Base-by-base conservation (phyloP, 2,113 vertebrate genomes). In the Mus spicilegus region DNA sequence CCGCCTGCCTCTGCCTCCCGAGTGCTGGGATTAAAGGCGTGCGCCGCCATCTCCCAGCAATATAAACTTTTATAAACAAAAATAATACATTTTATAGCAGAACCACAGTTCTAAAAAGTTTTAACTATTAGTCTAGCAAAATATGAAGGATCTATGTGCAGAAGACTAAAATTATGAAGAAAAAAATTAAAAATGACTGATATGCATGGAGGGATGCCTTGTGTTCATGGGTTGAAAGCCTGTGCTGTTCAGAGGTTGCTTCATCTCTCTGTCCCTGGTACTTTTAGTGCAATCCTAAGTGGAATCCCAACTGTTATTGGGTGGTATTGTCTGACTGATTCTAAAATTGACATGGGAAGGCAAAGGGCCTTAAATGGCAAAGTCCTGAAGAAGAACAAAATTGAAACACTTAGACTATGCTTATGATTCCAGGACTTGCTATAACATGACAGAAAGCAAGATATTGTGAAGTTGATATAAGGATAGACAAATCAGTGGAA, bases 321-420 rank as follows among this genome's bases (percentile, higher is more conserved):
- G 42, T 2, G 42, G 56, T 63, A 28, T 63, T 84, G 56, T 39
- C 80, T 58, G 54, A 39, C 80, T 61, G n/a, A 42, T 17, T 84
- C 65, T 95, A 73, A 90, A 93, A 26, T 61, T 82, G 72, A 49
- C 90, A 63, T 81, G 33, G 54, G 88, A 92, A 88, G 54, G 33
- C 80, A 95, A 90, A 94, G 90, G 75, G 11, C 58, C 56, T 80
- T 51, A 87, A 88, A 70, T 87, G 81, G 24, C 24, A 72, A 80
- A 80, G 61, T 93, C 51, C 81, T 10, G n/a, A 42, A 84, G 80
- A 82, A 61, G n/a, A 28, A 63, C 56, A 84, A 28, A 84, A 84
- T 28, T 42, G n/a, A 9, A 84, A 84, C 56, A 61, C 80, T 39
- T 28, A 61, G 33, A 61, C n/a, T 84, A 39, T 42, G 56, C 22